A percentile compares a stretch with the other conserved stretches of the same genome.
phyloP scores from a whole-genome alignment of 2,113 vertebrate genomes.

The Apteryx owenii region DNA sequence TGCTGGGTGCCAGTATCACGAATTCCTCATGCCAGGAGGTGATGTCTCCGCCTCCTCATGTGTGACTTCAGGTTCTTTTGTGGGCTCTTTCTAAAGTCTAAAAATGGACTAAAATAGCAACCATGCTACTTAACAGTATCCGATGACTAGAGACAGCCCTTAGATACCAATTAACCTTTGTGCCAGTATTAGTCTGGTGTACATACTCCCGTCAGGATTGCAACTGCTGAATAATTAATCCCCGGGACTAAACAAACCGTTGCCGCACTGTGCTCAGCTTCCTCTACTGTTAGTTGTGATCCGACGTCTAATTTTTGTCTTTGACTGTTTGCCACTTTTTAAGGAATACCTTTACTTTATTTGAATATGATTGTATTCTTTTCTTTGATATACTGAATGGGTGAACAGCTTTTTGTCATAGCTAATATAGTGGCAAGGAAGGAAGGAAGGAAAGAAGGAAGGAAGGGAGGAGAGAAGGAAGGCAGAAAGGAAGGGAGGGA shows the following conservation, averaged over 20 bases:
- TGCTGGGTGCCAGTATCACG: background rate
- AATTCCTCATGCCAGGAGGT: background rate
- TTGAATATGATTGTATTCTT: background rate
- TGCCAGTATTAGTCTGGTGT: conserved; percentile 53
- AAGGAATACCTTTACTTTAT: background rate
- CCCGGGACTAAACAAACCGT: conserved; percentile 54
- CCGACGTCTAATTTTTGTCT: background rate
- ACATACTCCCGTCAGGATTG: conserved; percentile 37
- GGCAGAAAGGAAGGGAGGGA: background rate
- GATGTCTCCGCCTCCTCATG: background rate
- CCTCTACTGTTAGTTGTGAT: background rate
- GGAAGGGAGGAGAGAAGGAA: background rate
- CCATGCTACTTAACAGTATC: conserved; percentile 17
- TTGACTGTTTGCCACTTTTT: background rate
- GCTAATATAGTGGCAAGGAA: background rate
- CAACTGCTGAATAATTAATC: conserved; percentile 77
- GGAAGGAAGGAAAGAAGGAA: background rate
- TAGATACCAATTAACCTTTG: conserved; percentile 76
- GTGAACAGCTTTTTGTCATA: background rate
- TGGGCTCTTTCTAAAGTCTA: background rate
- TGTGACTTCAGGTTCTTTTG: background rate
- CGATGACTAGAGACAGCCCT: conserved; percentile 42
- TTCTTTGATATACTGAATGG: background rate
- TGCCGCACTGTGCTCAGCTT: background rate
- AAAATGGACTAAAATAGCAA: conserved; percentile 60